These are phyloP conservation scores for Hydropsyche tenuis DNA, from an alignment of 1,140 invertebrate genomes.

Conservation along the genomic window DNA sequence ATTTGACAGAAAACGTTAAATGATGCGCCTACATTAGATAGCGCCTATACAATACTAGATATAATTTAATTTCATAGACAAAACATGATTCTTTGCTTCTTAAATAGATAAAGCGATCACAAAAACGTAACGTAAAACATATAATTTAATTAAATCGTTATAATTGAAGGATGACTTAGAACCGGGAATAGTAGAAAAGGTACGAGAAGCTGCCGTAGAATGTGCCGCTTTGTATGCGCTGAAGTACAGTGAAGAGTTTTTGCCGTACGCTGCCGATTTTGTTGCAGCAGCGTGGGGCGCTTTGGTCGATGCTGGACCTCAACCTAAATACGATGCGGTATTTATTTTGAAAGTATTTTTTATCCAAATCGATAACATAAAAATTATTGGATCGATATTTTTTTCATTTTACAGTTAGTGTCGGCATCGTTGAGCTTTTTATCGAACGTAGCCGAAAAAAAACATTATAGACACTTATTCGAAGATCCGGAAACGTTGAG, in stretches of 20 bases:
- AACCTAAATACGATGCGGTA: constrained; percentile 92
- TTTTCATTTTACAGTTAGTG: constrained; percentile 74
- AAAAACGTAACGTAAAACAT: no score
- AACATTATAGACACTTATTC: constrained; percentile 87
- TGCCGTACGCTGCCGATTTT: constrained; percentile 85
- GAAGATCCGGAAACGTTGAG: constrained; percentile 85
- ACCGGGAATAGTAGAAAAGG: constrained; percentile 86
- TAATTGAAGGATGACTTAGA: constrained; percentile 81
- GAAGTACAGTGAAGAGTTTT: constrained; percentile 98
- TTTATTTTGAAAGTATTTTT: constrained; percentile 51
- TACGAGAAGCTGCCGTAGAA: constrained; percentile 95
- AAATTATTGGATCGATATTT: constrained; percentile 3
- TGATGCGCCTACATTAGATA: no score
- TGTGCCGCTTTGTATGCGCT: constrained; percentile 94
- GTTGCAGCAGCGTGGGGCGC: constrained; percentile 93
- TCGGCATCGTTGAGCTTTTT: constrained; percentile 96
- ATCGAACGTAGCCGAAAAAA: constrained; percentile 90
- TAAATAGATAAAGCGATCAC: no score
- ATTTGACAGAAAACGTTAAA: no score
- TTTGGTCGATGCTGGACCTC: constrained; percentile 79
- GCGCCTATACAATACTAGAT: no score
- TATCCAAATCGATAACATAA: no score
- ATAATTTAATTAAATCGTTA: constrained; percentile 4
- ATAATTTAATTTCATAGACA: no score
- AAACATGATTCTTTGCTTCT: no score